Conservation (phyloP, 2,888 invertebrate species). For the Xestia sexstrigata region DNA sequence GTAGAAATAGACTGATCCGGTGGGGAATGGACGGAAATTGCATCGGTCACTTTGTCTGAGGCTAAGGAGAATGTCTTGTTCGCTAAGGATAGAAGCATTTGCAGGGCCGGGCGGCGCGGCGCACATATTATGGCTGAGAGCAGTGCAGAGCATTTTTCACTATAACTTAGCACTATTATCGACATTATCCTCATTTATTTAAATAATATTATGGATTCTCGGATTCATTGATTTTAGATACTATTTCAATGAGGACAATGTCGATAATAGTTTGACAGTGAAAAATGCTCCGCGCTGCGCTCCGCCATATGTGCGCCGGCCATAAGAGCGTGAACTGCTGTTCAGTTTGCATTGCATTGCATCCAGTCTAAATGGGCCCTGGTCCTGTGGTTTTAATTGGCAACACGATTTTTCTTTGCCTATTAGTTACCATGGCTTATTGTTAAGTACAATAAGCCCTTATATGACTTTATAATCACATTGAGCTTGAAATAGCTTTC, state of each 20-base stretch:
- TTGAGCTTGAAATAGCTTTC: conserved; percentile 23
- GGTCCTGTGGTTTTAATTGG: background rate
- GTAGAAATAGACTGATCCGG: conserved; percentile 63
- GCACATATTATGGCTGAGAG: too few species aligned
- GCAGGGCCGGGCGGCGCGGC: too few species aligned
- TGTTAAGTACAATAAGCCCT: background rate
- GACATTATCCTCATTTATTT: too few species aligned
- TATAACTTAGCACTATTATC: too few species aligned
- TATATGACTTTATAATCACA: background rate
- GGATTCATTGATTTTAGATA: too few species aligned
- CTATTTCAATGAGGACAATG: too few species aligned
- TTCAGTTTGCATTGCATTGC: conserved; percentile 2
- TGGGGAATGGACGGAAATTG: conserved; percentile 62
- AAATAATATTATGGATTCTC: too few species aligned
- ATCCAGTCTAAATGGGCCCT: background rate
- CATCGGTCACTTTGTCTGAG: conserved; percentile 58
- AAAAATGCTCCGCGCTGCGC: too few species aligned
- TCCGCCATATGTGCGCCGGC: too few species aligned
- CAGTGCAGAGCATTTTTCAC: too few species aligned
- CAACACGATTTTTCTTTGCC: background rate
- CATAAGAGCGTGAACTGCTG: conserved; percentile 2
- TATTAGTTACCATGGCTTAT: background rate
- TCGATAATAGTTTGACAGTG: too few species aligned
- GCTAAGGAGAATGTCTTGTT: conserved; percentile 40
- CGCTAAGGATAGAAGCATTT: conserved; percentile 16